These are phyloP conservation scores for Drosophila borealis DNA, from an alignment of 2,888 invertebrate genomes.

Conservation along the genomic window DNA sequence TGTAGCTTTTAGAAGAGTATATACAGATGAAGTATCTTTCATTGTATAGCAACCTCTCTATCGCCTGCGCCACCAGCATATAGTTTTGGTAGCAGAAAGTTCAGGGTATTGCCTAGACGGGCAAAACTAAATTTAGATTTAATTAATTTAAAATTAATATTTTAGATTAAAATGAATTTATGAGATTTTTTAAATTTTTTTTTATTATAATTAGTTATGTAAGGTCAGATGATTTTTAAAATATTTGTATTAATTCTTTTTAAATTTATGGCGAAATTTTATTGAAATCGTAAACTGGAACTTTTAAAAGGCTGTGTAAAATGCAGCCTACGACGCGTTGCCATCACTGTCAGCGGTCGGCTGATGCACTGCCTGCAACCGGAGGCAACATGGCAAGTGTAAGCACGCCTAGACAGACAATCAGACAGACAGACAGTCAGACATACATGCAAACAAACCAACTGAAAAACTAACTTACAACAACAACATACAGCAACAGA, in stretches of 20 bases:
- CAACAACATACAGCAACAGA: background rate
- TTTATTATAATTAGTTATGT: too few species aligned
- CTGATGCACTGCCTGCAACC: constrained; percentile 58
- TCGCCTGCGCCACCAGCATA: too few species aligned
- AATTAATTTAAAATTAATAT: too few species aligned
- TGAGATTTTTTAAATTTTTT: background rate
- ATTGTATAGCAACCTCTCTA: too few species aligned
- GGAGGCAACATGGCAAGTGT: constrained; percentile 2
- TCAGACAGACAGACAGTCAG: constrained; percentile 21
- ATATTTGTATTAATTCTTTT: too few species aligned
- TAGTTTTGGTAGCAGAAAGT: too few species aligned
- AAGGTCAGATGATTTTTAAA: too few species aligned
- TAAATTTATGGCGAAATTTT: background rate
- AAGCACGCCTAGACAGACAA: constrained; percentile 14
- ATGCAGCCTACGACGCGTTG: constrained; percentile 27
- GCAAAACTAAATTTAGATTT: too few species aligned
- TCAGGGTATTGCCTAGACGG: too few species aligned
- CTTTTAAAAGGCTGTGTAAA: constrained; percentile 7
- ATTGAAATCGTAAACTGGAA: constrained; percentile 20
- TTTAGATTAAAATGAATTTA: background rate
- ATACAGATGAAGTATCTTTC: too few species aligned
- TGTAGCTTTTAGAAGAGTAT: too few species aligned
- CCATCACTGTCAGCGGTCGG: constrained; percentile 41
- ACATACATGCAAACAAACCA: constrained; percentile 5
- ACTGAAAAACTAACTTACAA: constrained; percentile 11